Percentiles rank a stretch among this genome's conserved stretches.
Evolutionary conservation across 2,888 invertebrate species (phyloP).

Genomic region (Clivina fossor): DNA sequence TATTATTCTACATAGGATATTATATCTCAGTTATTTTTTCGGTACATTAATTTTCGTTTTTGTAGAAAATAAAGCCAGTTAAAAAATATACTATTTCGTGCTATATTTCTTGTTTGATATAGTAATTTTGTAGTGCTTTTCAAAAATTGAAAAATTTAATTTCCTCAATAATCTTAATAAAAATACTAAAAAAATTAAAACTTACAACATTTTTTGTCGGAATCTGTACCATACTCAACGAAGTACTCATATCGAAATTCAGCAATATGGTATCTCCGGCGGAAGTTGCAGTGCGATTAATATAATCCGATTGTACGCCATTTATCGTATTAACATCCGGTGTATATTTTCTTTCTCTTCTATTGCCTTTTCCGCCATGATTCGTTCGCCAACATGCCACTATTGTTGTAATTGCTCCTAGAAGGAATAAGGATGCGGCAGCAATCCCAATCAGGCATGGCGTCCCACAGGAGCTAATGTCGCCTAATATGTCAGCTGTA

Average conservation of each 20-base stretch:
- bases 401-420: conserved; percentile 45
- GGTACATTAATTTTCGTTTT: no score
- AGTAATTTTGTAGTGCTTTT: no score
- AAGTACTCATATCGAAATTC: conserved; percentile 50
- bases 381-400: conserved; percentile 48
- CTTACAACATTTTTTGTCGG: conserved; percentile 47
- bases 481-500: conserved; percentile 45
- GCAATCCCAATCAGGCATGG: conserved; percentile 54
- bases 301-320: conserved; percentile 8
- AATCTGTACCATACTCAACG: conserved; percentile 42
- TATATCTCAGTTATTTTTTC: no score
- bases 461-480: conserved; percentile 51
- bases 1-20: no score
- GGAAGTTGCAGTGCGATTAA: conserved; percentile 31
- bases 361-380: conserved; percentile 36
- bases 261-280: conserved; percentile 47
- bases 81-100: no score
- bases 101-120: no score
- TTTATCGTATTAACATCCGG: conserved; percentile 40
- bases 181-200: no score
- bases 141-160: no score
- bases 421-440: conserved; percentile 51
- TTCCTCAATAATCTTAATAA: no score
- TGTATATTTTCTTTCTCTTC: conserved; percentile 32
- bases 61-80: no score